A percentile compares a stretch with the other conserved stretches of the same genome.
These are phyloP conservation scores for Philotrypesis tridentata DNA, from an alignment of 1,140 invertebrate genomes.

Conservation along the genomic window DNA sequence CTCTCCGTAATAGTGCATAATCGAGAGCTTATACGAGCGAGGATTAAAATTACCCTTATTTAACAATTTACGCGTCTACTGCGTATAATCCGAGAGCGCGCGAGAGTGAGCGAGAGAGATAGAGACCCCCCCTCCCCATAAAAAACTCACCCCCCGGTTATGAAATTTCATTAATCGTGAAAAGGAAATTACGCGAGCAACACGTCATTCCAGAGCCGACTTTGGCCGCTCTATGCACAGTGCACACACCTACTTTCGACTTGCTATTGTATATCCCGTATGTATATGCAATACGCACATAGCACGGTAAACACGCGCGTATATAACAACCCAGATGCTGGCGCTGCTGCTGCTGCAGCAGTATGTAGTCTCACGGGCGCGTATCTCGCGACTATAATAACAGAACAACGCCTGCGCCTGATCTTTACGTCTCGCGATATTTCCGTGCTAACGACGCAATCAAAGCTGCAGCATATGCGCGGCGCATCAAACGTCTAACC, in stretches of 20 bases:
- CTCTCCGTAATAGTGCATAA: neutral
- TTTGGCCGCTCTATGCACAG: neutral
- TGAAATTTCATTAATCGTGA: neutral
- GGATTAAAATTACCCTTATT: neutral
- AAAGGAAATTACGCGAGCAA: neutral
- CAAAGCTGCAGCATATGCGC: conserved; percentile 37
- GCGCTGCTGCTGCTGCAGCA: too few species aligned
- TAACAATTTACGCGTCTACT: neutral
- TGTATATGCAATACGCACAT: neutral
- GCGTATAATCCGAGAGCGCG: neutral
- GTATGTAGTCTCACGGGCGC: too few species aligned
- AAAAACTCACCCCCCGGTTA: too few species aligned
- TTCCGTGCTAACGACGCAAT: conserved; percentile 32
- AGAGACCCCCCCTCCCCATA: too few species aligned
- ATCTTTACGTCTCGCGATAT: neutral
- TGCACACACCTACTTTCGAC: neutral
- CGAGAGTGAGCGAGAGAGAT: too few species aligned
- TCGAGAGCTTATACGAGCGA: neutral
- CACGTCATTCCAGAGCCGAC: neutral
- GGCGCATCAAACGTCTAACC: conserved; percentile 54
- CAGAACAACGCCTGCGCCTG: neutral
- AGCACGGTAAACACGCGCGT: too few species aligned
- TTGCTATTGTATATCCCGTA: neutral
- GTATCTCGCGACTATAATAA: neutral
- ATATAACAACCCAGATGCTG: too few species aligned